phyloP scores from a whole-genome alignment of 2,797 vertebrate species.

The Dromococcyx pavoninus region DNA sequence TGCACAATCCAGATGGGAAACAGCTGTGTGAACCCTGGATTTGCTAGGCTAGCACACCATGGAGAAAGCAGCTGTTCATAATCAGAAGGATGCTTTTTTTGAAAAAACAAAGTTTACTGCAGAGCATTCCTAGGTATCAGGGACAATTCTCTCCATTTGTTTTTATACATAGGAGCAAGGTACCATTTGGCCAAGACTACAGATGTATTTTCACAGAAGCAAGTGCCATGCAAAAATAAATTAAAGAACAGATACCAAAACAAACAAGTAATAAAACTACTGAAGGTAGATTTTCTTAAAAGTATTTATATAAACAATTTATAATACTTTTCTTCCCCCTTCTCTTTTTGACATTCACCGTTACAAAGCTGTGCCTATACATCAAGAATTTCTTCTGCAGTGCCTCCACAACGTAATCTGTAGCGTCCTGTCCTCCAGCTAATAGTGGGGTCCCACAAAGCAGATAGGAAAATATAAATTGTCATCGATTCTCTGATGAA shows the following conservation, averaged over 20 bases:
- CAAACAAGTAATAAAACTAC: slow-evolving; percentile 80
- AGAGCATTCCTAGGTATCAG: slow-evolving; percentile 69
- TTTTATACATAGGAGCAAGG: slow-evolving; percentile 67
- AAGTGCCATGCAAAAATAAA: slow-evolving; percentile 87
- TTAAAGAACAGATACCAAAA: slow-evolving; percentile 83
- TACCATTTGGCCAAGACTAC: slow-evolving; percentile 78
- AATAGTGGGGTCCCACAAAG: slow-evolving; percentile 96
- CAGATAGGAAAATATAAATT: slow-evolving; percentile 96
- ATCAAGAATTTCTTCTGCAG: slow-evolving; percentile 95
- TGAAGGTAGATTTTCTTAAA: slow-evolving; percentile 79
- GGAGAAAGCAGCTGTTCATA: slow-evolving; percentile 68
- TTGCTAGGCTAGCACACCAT: slow-evolving; percentile 20
- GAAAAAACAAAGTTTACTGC: slow-evolving; percentile 72
- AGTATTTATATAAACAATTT: slow-evolving; percentile 81
- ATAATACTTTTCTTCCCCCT: slow-evolving; percentile 73
- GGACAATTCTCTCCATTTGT: slow-evolving; percentile 69
- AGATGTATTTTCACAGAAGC: slow-evolving; percentile 77
- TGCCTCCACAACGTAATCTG: slow-evolving; percentile 93
- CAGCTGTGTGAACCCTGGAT: background rate
- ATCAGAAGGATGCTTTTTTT: slow-evolving; percentile 52
- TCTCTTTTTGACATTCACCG: slow-evolving; percentile 68
- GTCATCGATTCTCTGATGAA: slow-evolving; percentile 98
- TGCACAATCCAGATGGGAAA: background rate
- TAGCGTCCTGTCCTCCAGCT: slow-evolving; percentile 97
- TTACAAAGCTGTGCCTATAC: slow-evolving; percentile 81